Conservation (phyloP, 1,140 invertebrate genomes). For the Bombus confusus region DNA sequence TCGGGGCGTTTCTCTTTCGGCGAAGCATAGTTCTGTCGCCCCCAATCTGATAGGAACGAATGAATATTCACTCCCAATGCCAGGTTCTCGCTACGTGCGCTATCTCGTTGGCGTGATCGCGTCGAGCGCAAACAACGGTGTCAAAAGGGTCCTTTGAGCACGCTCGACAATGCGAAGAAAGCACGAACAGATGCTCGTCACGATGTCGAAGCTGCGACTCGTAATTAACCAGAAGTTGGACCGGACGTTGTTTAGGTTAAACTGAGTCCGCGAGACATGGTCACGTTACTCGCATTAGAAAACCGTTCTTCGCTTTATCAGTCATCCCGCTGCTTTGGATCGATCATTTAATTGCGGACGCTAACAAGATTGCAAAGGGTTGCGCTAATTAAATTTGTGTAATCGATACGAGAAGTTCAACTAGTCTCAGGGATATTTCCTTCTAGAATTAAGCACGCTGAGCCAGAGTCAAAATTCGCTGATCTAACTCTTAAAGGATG, state of each 20-base stretch:
- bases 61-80: conserved; percentile 65
- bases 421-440: neutral
- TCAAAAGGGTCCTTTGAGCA: conserved; percentile 63
- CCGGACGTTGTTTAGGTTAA: conserved; percentile 61
- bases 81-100: conserved; percentile 61
- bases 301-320: neutral
- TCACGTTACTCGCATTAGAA: neutral
- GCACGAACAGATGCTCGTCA: conserved; percentile 58
- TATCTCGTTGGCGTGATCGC: conserved; percentile 57
- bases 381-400: neutral
- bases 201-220: conserved; percentile 54
- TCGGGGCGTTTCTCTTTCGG: conserved; percentile 11
- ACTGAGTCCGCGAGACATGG: conserved; percentile 28
- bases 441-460: no score
- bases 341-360: conserved; percentile 11
- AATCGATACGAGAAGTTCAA: neutral
- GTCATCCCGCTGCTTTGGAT: neutral
- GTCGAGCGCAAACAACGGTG: conserved; percentile 56
- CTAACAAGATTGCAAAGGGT: neutral
- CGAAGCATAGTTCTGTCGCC: conserved; percentile 24
- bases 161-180: conserved; percentile 51
- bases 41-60: conserved; percentile 59
- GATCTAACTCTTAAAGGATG: no score
- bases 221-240: conserved; percentile 63
- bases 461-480: neutral